Percentiles rank a stretch among this genome's conserved stretches.
Conservation (phyloP, 1,140 invertebrate genomes). For the Diorhabda sublineata region DNA sequence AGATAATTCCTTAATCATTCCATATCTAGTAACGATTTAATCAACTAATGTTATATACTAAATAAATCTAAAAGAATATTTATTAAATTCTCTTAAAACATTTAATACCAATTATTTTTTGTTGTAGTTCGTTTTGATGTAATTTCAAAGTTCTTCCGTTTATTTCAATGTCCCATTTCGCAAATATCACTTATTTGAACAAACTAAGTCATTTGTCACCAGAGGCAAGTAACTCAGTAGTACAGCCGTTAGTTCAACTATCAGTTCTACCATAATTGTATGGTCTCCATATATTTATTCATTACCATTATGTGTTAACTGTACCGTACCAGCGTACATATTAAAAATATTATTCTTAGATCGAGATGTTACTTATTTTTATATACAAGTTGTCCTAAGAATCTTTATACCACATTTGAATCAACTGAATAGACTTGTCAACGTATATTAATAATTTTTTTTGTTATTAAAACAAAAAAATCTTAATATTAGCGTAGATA, state of each 20-base stretch:
- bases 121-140: too few species aligned
- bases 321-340: background rate
- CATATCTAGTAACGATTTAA: background rate
- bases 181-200: background rate
- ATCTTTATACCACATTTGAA: too few species aligned
- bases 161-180: background rate
- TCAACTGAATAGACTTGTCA: too few species aligned
- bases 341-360: background rate
- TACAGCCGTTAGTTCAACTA: background rate
- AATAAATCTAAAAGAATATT: background rate
- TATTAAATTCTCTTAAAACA: too few species aligned
- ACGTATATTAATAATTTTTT: too few species aligned
- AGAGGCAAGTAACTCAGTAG: background rate
- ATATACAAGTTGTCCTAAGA: too few species aligned
- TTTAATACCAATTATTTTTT: too few species aligned
- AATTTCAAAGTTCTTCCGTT: too few species aligned
- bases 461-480: too few species aligned
- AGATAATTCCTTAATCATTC: too few species aligned
- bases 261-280: conserved; percentile 2
- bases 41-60: background rate
- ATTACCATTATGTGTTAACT: conserved; percentile 1
- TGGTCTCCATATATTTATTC: background rate
- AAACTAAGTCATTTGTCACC: conserved; percentile 2
- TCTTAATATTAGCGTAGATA: too few species aligned
- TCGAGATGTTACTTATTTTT: too few species aligned